Base-by-base conservation (phyloP, 2,888 invertebrate genomes). In the Nomada lathburiana region DNA sequence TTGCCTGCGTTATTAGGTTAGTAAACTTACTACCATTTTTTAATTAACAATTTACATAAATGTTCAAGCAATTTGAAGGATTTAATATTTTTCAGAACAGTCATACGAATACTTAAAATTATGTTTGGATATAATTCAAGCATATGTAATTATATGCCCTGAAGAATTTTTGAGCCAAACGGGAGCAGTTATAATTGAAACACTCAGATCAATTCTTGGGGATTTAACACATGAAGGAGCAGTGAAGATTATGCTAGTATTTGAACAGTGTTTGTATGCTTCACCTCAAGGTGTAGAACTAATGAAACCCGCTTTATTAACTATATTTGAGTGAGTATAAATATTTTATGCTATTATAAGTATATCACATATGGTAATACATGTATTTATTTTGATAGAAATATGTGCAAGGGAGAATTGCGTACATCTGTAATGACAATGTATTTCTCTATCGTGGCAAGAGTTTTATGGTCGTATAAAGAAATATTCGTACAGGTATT, bases 31-130 rank as follows among this genome's bases (percentile, higher is more conserved):
- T 10, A 11, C 13, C 3, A 64, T n/a, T 68, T 60, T 52, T 55
- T 52, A 80, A 50, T 29, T 55, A 65, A 23, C 63, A n/a, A n/a
- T 77, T 57, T 11, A 26, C 18, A 20, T 69, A 20, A 20, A n/a
- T 55, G 59, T 60, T n/a, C 2, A 13, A 0, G 36, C 11, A 23
- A 42, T 18, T 23, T 57, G 64, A 20, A 70, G 5, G 55, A 59
- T 42, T 68, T 69, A 7, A 42, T 76, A 42, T 80, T 88, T 65
- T 94, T 20, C 94, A 97, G 98, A 98, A 93, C 95, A 96, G 93
- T 97, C 97, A 0, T 96, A 97, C 0, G 98, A 98, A 91, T 97
- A 97, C 93, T 94, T 98, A 16, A 95, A 97, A 82, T 95, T 96
- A 78, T 97, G 97, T 84, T 95, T 98, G 18, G 96, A 97, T 89